Evolutionary conservation across 2,888 invertebrate species (phyloP).

Genomic region (Salticus scenicus): DNA sequence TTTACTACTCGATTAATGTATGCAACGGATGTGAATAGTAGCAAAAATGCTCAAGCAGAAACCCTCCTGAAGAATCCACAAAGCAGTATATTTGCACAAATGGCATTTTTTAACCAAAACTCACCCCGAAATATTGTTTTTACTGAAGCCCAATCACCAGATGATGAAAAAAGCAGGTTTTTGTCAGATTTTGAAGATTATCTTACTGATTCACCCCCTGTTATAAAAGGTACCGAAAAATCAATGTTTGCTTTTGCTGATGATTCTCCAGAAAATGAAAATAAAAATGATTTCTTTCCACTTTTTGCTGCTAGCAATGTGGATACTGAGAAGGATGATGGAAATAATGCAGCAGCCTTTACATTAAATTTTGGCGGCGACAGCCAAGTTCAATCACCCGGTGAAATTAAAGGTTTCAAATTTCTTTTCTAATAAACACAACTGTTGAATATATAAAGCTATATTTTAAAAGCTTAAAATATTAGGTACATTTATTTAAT

Average conservation of each 20-base stretch:
- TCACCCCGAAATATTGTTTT: neutral
- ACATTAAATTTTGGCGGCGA: neutral
- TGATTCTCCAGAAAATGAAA: neutral
- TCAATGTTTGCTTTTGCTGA: neutral
- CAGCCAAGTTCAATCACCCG: neutral
- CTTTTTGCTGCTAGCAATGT: neutral
- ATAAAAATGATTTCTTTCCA: conserved; percentile 8
- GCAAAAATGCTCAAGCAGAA: neutral
- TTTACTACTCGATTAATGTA: neutral
- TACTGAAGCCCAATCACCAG: neutral
- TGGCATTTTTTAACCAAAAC: neutral
- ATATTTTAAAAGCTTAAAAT: no score
- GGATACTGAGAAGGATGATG: neutral
- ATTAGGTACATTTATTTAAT: no score
- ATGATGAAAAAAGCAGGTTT: neutral
- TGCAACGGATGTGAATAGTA: neutral
- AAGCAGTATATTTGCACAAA: neutral
- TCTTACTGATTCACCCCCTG: neutral
- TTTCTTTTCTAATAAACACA: conserved; percentile 7
- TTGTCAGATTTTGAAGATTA: neutral
- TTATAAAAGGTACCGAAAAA: neutral
- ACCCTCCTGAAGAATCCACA: neutral
- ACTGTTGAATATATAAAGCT: no score
- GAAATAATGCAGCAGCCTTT: neutral
- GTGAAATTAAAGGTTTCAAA: neutral